phyloP scores from a whole-genome alignment of 1,140 invertebrate species.

The Papilio machaon region DNA sequence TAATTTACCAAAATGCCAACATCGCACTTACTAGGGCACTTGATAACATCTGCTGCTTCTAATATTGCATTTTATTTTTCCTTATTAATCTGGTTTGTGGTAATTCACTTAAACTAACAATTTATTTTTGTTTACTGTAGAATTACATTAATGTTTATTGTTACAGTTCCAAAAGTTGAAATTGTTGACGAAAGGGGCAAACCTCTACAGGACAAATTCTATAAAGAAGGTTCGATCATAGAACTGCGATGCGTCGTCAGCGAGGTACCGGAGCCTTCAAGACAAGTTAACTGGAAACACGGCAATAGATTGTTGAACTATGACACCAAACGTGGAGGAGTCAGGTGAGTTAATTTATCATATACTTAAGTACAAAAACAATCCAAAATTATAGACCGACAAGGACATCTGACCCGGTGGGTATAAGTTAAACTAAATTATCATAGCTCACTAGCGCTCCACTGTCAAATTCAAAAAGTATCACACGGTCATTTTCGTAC shows the following conservation, averaged over 20 bases:
- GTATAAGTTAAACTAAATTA: too few relatives aligned
- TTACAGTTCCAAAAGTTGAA: conserved; percentile 90
- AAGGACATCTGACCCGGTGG: too few relatives aligned
- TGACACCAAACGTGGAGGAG: conserved; percentile 91
- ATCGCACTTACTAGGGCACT: not conserved
- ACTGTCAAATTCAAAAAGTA: too few relatives aligned
- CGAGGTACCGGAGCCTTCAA: conserved; percentile 89
- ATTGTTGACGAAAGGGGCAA: conserved; percentile 91
- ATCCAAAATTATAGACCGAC: too few relatives aligned
- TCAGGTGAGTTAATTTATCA: conserved; percentile 84
- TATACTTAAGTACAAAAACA: too few relatives aligned
- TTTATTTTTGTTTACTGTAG: not conserved
- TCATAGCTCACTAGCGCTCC: too few relatives aligned
- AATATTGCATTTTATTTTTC: conserved; percentile 3
- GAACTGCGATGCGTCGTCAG: conserved; percentile 92
- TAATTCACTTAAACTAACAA: not conserved
- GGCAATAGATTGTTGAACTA: conserved; percentile 90
- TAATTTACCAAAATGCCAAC: not conserved
- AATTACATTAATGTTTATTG: too few relatives aligned
- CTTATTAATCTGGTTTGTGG: not conserved
- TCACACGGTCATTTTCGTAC: too few relatives aligned
- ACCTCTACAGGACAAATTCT: conserved; percentile 91
- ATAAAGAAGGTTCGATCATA: conserved; percentile 93
- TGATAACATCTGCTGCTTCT: not conserved
- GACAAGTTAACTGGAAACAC: conserved; percentile 91